phyloP scores from a whole-genome alignment of 2,888 invertebrate species.

The Lithophane ornitopus region DNA sequence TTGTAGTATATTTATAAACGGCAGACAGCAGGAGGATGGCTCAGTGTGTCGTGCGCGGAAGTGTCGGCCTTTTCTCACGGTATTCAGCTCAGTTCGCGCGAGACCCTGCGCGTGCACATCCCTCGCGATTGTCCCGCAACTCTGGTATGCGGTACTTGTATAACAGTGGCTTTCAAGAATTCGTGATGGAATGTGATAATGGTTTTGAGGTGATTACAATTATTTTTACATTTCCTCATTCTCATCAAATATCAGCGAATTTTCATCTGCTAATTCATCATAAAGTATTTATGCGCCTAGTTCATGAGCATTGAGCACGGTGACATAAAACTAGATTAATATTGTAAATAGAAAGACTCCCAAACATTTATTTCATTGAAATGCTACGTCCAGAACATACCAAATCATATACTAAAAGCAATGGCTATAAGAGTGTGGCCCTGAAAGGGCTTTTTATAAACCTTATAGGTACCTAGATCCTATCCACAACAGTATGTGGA shows the following conservation, averaged over 20 bases:
- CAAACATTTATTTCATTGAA: neutral
- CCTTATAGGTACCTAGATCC: neutral
- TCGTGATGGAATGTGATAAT: conserved; percentile 86
- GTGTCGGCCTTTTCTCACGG: conserved; percentile 72
- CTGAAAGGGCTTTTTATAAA: conserved; percentile 14
- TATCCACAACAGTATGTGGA: neutral
- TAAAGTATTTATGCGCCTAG: neutral
- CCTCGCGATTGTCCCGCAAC: conserved; percentile 45
- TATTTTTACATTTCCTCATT: conserved; percentile 7
- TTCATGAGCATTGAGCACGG: conserved; percentile 3
- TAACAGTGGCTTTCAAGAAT: conserved; percentile 81
- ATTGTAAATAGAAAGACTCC: neutral
- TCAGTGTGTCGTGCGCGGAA: conserved; percentile 80
- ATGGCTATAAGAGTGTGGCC: neutral
- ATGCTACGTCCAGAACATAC: neutral
- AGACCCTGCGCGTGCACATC: conserved; percentile 67
- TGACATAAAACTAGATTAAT: conserved; percentile 21
- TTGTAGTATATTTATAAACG: conserved; percentile 86
- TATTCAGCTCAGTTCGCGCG: conserved; percentile 67
- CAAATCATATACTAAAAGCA: neutral
- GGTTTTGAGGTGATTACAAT: conserved; percentile 84
- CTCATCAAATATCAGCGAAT: neutral
- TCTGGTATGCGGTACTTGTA: conserved; percentile 80
- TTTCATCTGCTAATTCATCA: neutral
- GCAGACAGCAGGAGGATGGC: conserved; percentile 78